These are phyloP conservation scores for Caracal caracal DNA, from an alignment of 2,113 vertebrate genomes.

Conservation along the genomic window DNA sequence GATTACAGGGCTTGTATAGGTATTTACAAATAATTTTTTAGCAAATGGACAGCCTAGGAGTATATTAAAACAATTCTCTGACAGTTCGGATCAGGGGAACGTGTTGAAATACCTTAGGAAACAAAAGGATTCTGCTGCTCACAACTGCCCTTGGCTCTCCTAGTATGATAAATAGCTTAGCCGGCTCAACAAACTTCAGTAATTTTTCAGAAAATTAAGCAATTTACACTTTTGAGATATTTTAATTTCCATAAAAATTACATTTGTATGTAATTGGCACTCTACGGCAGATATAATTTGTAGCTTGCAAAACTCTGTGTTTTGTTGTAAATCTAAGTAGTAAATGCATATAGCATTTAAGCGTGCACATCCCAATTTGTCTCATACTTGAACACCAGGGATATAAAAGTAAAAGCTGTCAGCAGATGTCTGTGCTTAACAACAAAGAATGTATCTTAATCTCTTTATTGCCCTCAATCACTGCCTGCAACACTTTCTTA, in stretches of 20 bases:
- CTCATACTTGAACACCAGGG: not conserved
- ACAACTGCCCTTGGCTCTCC: not conserved
- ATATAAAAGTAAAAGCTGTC: constrained; percentile 19
- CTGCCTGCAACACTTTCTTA: not conserved
- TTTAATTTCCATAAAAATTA: not conserved
- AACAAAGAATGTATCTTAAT: not conserved
- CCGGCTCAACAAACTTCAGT: not conserved
- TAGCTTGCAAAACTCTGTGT: not conserved
- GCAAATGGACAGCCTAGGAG: not conserved
- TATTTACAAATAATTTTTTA: not conserved
- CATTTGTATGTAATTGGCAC: constrained; percentile 9
- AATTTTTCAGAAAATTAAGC: constrained; percentile 53
- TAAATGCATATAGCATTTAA: not conserved
- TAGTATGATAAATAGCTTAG: not conserved
- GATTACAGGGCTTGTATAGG: not conserved
- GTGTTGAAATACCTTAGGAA: constrained; percentile 27
- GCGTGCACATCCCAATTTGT: not conserved
- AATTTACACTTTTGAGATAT: constrained; percentile 51
- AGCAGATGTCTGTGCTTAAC: not conserved
- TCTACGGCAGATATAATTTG: not conserved
- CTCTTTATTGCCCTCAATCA: not conserved
- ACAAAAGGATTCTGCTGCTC: constrained; percentile 15
- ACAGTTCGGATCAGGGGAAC: constrained; percentile 41
- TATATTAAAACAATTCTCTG: not conserved
- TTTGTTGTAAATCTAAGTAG: not conserved